These are phyloP conservation scores for Lissocephala sabroskyi DNA, from an alignment of 2,888 invertebrate species.

Conservation along the genomic window DNA sequence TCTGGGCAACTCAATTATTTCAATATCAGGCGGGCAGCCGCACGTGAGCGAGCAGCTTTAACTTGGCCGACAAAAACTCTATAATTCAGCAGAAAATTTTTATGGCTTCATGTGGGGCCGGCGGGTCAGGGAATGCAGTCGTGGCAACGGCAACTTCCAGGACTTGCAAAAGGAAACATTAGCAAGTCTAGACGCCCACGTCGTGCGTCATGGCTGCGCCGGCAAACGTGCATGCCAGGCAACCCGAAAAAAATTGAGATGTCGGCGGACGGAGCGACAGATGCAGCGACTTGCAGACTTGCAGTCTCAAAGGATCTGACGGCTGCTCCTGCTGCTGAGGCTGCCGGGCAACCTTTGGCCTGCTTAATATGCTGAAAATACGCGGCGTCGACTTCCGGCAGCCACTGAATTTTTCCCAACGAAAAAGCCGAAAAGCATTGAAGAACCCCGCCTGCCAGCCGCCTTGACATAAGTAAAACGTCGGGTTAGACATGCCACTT, in stretches of 20 bases:
- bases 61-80: slow-evolving; percentile 23
- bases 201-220: slow-evolving; percentile 55
- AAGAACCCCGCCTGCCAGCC: too few relatives aligned
- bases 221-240: slow-evolving; percentile 43
- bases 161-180: slow-evolving; percentile 65
- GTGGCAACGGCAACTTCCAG: slow-evolving; percentile 15
- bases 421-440: too few relatives aligned
- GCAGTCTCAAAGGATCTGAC: too few relatives aligned
- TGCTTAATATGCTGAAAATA: slow-evolving; percentile 66
- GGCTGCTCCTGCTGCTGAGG: too few relatives aligned
- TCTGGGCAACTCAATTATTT: slow-evolving; percentile 3
- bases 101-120: slow-evolving; percentile 44
- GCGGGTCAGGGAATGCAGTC: not conserved
- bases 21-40: slow-evolving; percentile 10
- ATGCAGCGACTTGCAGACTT: too few relatives aligned
- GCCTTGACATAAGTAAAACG: slow-evolving; percentile 46
- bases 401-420: too few relatives aligned
- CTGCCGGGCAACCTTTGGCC: slow-evolving; percentile 41
- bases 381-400: slow-evolving; percentile 44
- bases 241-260: slow-evolving; percentile 52
- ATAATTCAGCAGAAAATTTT: slow-evolving; percentile 51
- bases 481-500: slow-evolving; percentile 27
- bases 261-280: slow-evolving; percentile 42
- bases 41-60: slow-evolving; percentile 19
- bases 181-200: slow-evolving; percentile 69